These are phyloP conservation scores for Barypeithes pellucidus DNA, from an alignment of 2,888 invertebrate genomes.

Conservation along the genomic window DNA sequence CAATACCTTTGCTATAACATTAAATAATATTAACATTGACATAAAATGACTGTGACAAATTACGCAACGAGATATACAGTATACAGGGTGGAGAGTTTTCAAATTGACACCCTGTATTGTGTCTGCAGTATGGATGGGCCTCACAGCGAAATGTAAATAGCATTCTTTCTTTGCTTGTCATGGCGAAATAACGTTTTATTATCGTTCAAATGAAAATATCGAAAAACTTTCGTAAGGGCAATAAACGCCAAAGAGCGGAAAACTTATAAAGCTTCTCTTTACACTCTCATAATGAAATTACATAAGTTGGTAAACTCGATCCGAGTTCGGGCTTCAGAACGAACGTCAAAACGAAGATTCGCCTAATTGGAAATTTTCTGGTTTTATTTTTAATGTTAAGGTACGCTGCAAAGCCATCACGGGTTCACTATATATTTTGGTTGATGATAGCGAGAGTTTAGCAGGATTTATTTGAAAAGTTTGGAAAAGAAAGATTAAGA, in stretches of 20 bases:
- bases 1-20: too few relatives aligned
- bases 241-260: neutral
- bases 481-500: conserved; percentile 11
- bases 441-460: conserved; percentile 14
- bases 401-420: neutral
- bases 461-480: conserved; percentile 22
- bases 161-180: too few relatives aligned
- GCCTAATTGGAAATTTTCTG: conserved; percentile 56
- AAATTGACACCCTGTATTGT: too few relatives aligned
- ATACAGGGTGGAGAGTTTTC: too few relatives aligned
- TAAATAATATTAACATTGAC: too few relatives aligned
- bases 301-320: conserved; percentile 21
- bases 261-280: conserved; percentile 1
- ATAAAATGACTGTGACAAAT: too few relatives aligned
- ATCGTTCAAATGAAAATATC: neutral
- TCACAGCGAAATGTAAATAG: too few relatives aligned
- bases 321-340: conserved; percentile 4
- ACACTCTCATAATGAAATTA: conserved; percentile 17
- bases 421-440: conserved; percentile 17
- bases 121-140: too few relatives aligned
- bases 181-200: neutral
- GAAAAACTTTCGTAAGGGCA: neutral
- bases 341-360: conserved; percentile 9
- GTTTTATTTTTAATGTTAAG: conserved; percentile 44
- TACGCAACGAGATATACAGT: too few relatives aligned